phyloP scores from a whole-genome alignment of 2,888 invertebrate genomes.

The Koerneria pararmatus region DNA sequence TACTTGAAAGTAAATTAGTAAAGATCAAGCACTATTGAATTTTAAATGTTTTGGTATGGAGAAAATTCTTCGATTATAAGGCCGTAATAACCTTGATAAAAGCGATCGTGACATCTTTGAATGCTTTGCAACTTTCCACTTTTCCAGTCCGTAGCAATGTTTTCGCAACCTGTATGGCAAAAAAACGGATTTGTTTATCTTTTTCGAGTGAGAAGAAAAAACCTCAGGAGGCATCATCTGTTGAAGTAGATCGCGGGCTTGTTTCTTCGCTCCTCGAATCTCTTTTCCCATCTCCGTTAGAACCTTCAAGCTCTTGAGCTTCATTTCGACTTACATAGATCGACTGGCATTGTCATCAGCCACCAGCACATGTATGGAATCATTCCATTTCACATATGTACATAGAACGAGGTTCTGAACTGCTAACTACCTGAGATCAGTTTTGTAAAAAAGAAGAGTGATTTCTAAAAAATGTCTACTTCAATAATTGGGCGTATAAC shows the following conservation, averaged over 20 bases:
- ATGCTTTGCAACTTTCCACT: constrained; percentile 71
- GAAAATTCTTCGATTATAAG: background rate
- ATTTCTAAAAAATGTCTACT: too few species aligned
- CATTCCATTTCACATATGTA: too few species aligned
- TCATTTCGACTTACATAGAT: too few species aligned
- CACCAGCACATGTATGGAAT: too few species aligned
- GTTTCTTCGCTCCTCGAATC: constrained; percentile 88
- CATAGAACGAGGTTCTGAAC: too few species aligned
- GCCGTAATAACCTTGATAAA: constrained; percentile 84
- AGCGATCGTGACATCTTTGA: constrained; percentile 87
- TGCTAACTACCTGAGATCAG: too few species aligned
- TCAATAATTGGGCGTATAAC: too few species aligned
- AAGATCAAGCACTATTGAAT: background rate
- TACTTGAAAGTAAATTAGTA: too few species aligned
- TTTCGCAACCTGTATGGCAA: constrained; percentile 32
- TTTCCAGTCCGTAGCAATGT: constrained; percentile 35
- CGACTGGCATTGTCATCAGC: too few species aligned
- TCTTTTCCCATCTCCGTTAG: constrained; percentile 92
- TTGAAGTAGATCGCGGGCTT: constrained; percentile 88
- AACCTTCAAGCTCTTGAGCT: constrained; percentile 71
- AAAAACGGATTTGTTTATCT: too few species aligned
- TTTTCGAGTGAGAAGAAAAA: constrained; percentile 18
- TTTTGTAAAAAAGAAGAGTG: too few species aligned
- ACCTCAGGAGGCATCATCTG: constrained; percentile 99
- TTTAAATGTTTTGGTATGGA: background rate